Evolutionary conservation across 2,113 vertebrate species (phyloP), one percentile per base, ranked within the genome.

Genomic region (Trogon melanurus): DNA sequence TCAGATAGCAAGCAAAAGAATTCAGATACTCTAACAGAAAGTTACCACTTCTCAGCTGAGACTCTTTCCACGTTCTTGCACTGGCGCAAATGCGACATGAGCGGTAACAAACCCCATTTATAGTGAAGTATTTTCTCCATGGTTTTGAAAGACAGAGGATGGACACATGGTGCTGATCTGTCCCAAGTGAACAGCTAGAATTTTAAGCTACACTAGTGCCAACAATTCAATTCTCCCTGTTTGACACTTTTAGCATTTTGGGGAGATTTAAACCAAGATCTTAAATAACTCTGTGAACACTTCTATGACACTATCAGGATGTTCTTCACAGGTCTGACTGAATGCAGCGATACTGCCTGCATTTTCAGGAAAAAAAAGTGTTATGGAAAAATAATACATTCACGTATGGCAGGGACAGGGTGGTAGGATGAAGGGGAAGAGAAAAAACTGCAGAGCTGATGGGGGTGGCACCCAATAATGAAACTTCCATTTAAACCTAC

Each of bases 241-340:
- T 71, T 56, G 66, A 84, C 50, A 45, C 32, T 61, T 62, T 3
- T 13, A 62, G 41, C 56, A 61, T 15, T 88, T 79, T 57, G 78
- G 38, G 26, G 48, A 53, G 26, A 72, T 85, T 78, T 83, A 62
- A 80, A 91, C 60, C 4, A 27, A 66, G 51, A 78, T 87, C 56
- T 78, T 66, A 91, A 96, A 72, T 84, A 94, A 66, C 64, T 72
- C 47, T 56, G 44, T 36, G 72, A 92, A 88, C 36, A 50, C 27
- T 73, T 50, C 41, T 34, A 8, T 86, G 61, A 66, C 89, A 58
- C 62, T 69, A 27, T 7, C 71, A 41, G 58, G 72, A 78, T 81
- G 65, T 78, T 92, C 93, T 86, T 91, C 47, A 6, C 79, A 81
- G 53, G 57, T 74, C 69, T 96, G 65, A 70, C 66, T 85, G 90